phyloP scores from a whole-genome alignment of 2,797 vertebrate species.

The Typhlichthys subterraneus region DNA sequence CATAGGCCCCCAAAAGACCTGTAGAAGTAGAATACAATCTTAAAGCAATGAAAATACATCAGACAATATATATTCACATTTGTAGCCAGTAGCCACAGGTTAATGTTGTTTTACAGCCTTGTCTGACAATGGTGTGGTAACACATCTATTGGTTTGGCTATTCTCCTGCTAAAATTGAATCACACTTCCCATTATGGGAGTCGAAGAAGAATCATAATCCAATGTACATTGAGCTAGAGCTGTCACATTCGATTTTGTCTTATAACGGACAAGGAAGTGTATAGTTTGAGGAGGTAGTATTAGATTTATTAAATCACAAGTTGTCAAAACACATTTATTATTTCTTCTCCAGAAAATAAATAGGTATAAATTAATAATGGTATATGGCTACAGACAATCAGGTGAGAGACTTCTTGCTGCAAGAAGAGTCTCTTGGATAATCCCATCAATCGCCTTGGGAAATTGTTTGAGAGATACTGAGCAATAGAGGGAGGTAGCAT shows the following conservation, averaged over 20 bases:
- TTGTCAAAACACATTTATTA: conserved; percentile 7
- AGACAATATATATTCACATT: conserved; percentile 3
- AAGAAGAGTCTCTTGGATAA: too few species aligned
- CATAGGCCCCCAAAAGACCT: neutral
- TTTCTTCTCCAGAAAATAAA: neutral
- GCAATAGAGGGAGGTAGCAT: too few species aligned
- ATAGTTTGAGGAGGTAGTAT: conserved; percentile 7
- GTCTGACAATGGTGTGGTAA: neutral
- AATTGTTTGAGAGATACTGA: too few species aligned
- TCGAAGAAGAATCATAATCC: conserved; percentile 9
- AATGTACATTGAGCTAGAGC: conserved; percentile 31
- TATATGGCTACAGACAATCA: too few species aligned
- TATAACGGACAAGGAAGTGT: conserved; percentile 16
- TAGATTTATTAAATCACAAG: conserved; percentile 9
- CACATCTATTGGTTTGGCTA: conserved; percentile 17
- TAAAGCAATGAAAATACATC: conserved; percentile 4
- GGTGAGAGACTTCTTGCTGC: too few species aligned
- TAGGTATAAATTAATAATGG: conserved; percentile 32
- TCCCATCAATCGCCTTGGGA: too few species aligned
- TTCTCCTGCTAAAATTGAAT: conserved; percentile 9
- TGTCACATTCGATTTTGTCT: conserved; percentile 19
- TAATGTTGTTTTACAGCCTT: conserved; percentile 10
- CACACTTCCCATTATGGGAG: conserved; percentile 9
- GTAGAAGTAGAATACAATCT: neutral
- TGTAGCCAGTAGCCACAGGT: neutral